Evolutionary conservation across 1,140 invertebrate species (phyloP).

Genomic region (Macrobrachium nipponense): DNA sequence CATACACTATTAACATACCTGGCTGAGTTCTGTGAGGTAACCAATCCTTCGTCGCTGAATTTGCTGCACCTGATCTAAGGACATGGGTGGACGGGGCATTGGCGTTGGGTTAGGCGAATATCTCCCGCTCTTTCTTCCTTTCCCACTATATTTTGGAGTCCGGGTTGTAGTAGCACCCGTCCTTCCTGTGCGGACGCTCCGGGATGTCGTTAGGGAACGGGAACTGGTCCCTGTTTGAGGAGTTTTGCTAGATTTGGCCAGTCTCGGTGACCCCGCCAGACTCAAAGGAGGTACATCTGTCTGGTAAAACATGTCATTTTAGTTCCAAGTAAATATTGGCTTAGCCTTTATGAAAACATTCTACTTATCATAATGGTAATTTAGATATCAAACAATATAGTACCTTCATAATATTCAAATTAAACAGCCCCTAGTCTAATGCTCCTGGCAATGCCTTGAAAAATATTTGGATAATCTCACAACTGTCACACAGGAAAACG

Average conservation of each 20-base stretch:
- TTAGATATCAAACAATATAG: no score
- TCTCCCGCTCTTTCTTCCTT: conserved; percentile 26
- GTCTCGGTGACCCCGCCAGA: conserved; percentile 30
- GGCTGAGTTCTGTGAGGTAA: conserved; percentile 28
- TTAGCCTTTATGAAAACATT: no score
- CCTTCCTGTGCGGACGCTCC: not conserved
- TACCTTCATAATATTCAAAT: no score
- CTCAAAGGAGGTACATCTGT: conserved; percentile 42
- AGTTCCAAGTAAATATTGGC: not conserved
- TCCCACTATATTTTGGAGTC: conserved; percentile 23
- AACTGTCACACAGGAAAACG: no score
- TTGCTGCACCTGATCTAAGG: conserved; percentile 38
- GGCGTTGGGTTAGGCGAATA: conserved; percentile 33
- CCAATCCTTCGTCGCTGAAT: conserved; percentile 30
- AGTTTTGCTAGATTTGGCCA: not conserved
- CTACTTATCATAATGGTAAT: no score
- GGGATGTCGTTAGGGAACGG: conserved; percentile 19
- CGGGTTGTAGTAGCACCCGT: conserved; percentile 6
- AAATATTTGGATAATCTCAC: no score
- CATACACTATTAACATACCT: not conserved
- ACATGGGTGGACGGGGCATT: conserved; percentile 30
- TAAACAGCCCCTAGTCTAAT: no score
- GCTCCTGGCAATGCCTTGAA: no score
- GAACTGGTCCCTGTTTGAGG: not conserved
- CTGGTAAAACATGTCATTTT: not conserved